Evolutionary conservation across 2,113 vertebrate genomes (phyloP).

Genomic region (Oostethus manadensis): DNA sequence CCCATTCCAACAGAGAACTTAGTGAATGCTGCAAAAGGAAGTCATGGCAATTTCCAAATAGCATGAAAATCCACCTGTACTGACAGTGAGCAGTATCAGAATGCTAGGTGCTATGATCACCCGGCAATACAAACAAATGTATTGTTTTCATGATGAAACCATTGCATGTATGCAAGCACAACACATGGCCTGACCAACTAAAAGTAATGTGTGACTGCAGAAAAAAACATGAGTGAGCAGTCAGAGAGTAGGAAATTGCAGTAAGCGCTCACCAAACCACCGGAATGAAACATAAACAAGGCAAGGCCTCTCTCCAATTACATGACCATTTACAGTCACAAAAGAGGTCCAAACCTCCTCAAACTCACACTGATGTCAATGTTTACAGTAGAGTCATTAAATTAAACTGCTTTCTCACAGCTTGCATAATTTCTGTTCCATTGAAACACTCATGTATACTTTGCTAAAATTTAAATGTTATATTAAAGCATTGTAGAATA

Average conservation of each 20-base stretch:
- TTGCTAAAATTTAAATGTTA: conserved; percentile 8
- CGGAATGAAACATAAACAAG: conserved; percentile 51
- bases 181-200: neutral
- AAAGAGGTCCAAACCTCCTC: conserved; percentile 25
- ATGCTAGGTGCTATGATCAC: too few species aligned
- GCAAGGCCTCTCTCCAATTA: conserved; percentile 29
- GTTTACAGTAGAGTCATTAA: conserved; percentile 37
- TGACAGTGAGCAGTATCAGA: too few species aligned
- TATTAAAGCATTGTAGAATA: too few species aligned
- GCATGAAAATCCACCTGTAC: too few species aligned
- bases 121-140: too few species aligned
- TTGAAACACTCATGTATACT: neutral
- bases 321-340: conserved; percentile 56
- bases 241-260: conserved; percentile 20
- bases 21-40: too few species aligned
- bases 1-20: too few species aligned
- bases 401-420: conserved; percentile 1
- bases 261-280: conserved; percentile 35
- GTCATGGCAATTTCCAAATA: too few species aligned
- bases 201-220: conserved; percentile 10
- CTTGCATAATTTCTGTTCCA: neutral
- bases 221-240: conserved; percentile 11
- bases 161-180: neutral
- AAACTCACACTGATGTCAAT: conserved; percentile 30
- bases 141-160: neutral